A percentile compares a stretch with the other conserved stretches of the same genome.
Evolutionary conservation across 2,113 vertebrate species (phyloP).

Genomic region (Chroicocephalus ridibundus): DNA sequence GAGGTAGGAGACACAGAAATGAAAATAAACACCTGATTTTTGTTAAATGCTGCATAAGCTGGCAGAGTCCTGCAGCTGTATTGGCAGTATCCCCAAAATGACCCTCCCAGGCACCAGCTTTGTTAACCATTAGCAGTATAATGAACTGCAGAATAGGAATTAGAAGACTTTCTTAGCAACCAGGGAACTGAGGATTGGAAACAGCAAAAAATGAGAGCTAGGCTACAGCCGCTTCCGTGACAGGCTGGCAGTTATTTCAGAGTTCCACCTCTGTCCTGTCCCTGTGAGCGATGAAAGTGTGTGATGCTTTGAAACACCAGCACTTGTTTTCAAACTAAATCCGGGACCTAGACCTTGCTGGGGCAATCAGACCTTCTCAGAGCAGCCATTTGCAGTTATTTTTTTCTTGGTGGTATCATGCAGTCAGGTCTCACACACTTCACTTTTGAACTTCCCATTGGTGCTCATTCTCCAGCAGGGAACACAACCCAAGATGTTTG

Average conservation of each 20-base stretch:
- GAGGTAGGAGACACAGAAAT: not conserved
- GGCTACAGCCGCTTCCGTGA: not conserved
- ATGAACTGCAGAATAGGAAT: not conserved
- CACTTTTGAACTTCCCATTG: not conserved
- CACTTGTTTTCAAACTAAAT: not conserved
- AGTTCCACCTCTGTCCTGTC: not conserved
- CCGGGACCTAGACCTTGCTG: not conserved
- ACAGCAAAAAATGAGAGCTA: not conserved
- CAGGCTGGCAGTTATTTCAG: not conserved
- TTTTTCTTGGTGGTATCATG: not conserved
- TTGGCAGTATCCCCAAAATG: not conserved
- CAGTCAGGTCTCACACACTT: not conserved
- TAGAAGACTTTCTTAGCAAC: not conserved
- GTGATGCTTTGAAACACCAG: not conserved
- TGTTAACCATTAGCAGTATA: not conserved
- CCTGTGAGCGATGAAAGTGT: not conserved
- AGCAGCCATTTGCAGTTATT: not conserved
- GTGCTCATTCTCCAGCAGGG: not conserved
- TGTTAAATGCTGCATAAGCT: not conserved
- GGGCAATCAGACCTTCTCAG: not conserved
- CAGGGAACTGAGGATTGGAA: not conserved
- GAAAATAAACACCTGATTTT: not conserved
- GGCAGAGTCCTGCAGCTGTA: not conserved
- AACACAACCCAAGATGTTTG: not conserved
- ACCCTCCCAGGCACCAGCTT: not conserved